phyloP scores from a whole-genome alignment of 2,797 vertebrate genomes.

The Bucorvus abyssinicus region DNA sequence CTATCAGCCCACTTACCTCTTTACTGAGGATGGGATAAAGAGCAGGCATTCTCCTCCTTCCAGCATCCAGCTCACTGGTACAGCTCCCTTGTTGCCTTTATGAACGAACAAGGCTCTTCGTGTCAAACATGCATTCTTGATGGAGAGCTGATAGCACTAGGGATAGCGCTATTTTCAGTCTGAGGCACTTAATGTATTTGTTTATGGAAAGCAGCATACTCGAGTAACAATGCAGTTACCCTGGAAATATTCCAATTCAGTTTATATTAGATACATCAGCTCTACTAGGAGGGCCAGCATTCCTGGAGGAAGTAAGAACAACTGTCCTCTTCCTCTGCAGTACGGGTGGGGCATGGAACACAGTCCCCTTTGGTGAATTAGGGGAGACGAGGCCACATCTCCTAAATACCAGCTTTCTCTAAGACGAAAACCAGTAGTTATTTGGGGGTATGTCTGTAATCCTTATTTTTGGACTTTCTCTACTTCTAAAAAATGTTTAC shows the following conservation, averaged over 20 bases:
- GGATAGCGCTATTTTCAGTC: not conserved
- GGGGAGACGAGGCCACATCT: not conserved
- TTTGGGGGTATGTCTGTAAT: not conserved
- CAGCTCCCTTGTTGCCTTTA: rapidly evolving
- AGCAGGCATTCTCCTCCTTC: not conserved
- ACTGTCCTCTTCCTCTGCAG: not conserved
- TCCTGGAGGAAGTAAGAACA: not conserved
- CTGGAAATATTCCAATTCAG: not conserved
- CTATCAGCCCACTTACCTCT: not conserved
- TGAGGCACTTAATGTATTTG: not conserved
- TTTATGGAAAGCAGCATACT: not conserved
- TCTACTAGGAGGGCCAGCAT: not conserved
- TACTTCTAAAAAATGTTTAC: not conserved
- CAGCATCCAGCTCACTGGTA: not conserved
- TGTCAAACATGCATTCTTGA: not conserved
- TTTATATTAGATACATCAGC: not conserved
- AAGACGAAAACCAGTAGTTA: not conserved
- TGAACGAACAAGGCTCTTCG: not conserved
- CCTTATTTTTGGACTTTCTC: not conserved
- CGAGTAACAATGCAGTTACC: not conserved
- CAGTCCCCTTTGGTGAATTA: not conserved
- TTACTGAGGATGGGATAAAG: not conserved
- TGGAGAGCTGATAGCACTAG: not conserved
- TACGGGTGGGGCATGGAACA: not conserved
- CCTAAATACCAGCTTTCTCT: not conserved